Conservation (phyloP, 2,888 invertebrate species). For the Mesorhabditis belari region DNA sequence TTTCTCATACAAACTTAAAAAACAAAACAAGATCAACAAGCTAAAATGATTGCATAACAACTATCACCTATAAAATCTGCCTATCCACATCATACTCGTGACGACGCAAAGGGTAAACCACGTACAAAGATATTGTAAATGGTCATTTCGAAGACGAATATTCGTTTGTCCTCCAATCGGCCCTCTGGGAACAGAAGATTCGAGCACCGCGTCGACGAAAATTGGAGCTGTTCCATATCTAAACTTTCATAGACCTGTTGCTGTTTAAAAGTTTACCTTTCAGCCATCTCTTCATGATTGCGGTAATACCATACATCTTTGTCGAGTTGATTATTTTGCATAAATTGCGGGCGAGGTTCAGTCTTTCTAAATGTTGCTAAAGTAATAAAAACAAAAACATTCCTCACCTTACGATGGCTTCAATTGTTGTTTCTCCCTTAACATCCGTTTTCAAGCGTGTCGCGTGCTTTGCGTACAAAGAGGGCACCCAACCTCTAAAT, state of each 20-base stretch:
- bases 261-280: too few relatives aligned
- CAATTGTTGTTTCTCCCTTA: conserved; percentile 67
- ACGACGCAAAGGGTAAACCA: conserved; percentile 65
- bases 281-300: conserved; percentile 75
- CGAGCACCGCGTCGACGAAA: conserved; percentile 71
- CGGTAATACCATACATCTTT: conserved; percentile 69
- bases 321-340: conserved; percentile 67
- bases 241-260: too few relatives aligned
- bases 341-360: conserved; percentile 62
- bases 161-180: conserved; percentile 87
- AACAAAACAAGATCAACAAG: neutral
- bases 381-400: neutral
- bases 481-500: conserved; percentile 77
- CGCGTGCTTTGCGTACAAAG: conserved; percentile 62
- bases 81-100: neutral
- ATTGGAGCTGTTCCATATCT: conserved; percentile 67
- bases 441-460: conserved; percentile 65
- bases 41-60: neutral
- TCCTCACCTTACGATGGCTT: conserved; percentile 69
- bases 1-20: neutral
- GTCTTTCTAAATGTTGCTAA: neutral
- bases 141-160: conserved; percentile 80
- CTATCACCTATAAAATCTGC: neutral
- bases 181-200: conserved; percentile 60
- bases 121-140: conserved; percentile 80